Conservation (phyloP, 1,140 invertebrate species). For the Caligus rogercresseyi region DNA sequence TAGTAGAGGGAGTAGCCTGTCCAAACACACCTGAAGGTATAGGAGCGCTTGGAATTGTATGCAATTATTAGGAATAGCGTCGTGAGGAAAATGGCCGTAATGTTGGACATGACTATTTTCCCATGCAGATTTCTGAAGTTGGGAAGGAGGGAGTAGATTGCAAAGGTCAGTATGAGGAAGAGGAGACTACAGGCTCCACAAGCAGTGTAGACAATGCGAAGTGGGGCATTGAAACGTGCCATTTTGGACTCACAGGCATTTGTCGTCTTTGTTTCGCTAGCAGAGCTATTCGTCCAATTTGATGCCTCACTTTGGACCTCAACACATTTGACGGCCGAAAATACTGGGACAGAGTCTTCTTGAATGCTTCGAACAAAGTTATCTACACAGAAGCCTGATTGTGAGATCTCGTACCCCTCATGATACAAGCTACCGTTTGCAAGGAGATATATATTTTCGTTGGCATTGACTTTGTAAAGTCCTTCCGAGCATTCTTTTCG, state of each 20-base stretch:
- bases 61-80: constrained; percentile 4
- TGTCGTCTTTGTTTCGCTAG: too few relatives aligned
- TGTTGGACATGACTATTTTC: constrained; percentile 12
- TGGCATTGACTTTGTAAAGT: neutral
- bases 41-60: neutral
- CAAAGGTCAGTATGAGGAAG: constrained; percentile 8
- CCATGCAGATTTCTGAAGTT: constrained; percentile 18
- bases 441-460: constrained; percentile 3
- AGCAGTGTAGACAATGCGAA: constrained; percentile 3
- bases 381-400: constrained; percentile 5
- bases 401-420: neutral
- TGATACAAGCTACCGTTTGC: neutral
- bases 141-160: constrained; percentile 4
- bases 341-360: neutral
- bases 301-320: neutral
- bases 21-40: neutral
- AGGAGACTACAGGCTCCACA: constrained; percentile 8
- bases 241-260: neutral
- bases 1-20: constrained; percentile 14
- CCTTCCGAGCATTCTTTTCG: neutral
- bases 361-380: constrained; percentile 8
- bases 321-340: neutral
- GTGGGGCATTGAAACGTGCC: neutral
- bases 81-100: constrained; percentile 2
- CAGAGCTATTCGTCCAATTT: neutral